These are phyloP conservation scores for Boulengeromyrus knoepffleri DNA, from an alignment of 2,113 vertebrate genomes.

Conservation along the genomic window DNA sequence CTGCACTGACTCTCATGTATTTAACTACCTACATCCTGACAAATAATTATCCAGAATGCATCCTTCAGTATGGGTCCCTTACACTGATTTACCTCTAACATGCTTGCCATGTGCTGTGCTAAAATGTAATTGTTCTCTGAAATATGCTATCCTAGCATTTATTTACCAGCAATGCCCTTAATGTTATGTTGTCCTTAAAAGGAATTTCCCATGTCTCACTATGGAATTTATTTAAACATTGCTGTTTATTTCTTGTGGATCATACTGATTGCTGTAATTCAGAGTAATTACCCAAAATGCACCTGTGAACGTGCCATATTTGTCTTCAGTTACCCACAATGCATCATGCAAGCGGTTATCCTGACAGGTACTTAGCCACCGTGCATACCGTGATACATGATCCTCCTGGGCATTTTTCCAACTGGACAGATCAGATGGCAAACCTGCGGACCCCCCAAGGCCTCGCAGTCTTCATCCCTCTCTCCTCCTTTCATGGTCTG, in stretches of 20 bases:
- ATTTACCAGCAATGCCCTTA: background rate
- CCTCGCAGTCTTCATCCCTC: background rate
- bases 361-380: background rate
- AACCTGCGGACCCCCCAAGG: background rate
- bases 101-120: background rate
- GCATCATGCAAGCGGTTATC: background rate
- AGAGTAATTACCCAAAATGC: background rate
- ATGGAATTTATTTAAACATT: background rate
- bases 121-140: background rate
- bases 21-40: background rate
- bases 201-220: background rate
- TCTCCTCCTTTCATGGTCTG: background rate
- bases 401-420: background rate
- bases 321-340: conserved; percentile 3
- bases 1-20: background rate
- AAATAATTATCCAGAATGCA: conserved; percentile 4
- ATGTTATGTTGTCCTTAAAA: background rate
- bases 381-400: background rate
- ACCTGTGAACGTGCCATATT: background rate
- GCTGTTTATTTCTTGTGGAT: background rate
- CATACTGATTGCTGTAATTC: background rate
- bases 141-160: background rate
- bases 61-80: background rate
- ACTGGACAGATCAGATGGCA: conserved; percentile 4
- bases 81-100: background rate